These are phyloP conservation scores for Eidolon helvum DNA, from an alignment of 2,113 vertebrate species.

Conservation along the genomic window DNA sequence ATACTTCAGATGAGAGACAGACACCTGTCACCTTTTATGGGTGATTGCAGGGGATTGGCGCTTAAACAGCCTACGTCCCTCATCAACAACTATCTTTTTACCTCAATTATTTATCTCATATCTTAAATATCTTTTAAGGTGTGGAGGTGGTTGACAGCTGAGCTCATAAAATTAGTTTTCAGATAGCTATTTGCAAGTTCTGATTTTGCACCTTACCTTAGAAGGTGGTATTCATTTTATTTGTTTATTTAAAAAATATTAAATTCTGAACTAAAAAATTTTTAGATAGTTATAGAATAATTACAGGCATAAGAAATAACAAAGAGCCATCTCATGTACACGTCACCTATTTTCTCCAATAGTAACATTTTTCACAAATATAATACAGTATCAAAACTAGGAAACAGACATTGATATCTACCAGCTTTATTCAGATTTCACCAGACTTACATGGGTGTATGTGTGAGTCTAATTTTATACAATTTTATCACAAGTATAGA, in stretches of 20 bases:
- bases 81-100: background rate
- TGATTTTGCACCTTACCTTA: background rate
- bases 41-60: background rate
- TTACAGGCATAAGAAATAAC: background rate
- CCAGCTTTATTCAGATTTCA: background rate
- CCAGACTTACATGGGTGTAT: background rate
- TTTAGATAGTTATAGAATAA: background rate
- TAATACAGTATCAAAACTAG: background rate
- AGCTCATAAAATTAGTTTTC: background rate
- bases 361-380: background rate
- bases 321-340: background rate
- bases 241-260: background rate
- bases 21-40: background rate
- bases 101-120: background rate
- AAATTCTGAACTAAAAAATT: background rate
- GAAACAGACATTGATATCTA: background rate
- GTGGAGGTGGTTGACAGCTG: background rate
- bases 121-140: background rate
- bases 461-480: background rate
- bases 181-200: background rate
- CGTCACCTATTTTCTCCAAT: background rate
- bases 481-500: background rate
- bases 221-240: background rate
- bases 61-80: background rate
- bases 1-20: background rate